These are phyloP conservation scores for Gibbula magus DNA, from an alignment of 2,888 invertebrate genomes.

Conservation along the genomic window DNA sequence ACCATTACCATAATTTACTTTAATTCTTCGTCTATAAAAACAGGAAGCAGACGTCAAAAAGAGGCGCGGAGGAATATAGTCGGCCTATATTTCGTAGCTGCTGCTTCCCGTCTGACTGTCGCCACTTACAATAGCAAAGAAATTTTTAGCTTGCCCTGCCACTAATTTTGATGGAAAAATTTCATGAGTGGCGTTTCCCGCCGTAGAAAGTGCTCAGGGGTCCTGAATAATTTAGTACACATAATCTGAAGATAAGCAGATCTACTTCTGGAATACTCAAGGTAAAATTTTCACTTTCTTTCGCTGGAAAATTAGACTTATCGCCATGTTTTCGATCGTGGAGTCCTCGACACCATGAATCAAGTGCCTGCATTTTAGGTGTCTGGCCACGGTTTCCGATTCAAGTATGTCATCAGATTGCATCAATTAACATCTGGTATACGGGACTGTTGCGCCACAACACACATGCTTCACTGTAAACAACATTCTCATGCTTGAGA, in stretches of 20 bases:
- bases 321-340: constrained; percentile 25
- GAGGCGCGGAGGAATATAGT: constrained; percentile 33
- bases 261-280: constrained; percentile 7
- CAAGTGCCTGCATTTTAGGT: too few species aligned
- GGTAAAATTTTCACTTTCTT: constrained; percentile 38
- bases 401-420: too few species aligned
- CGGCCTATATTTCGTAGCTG: constrained; percentile 46
- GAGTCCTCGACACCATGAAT: background rate
- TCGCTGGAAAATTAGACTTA: background rate
- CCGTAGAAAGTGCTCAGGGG: constrained; percentile 21
- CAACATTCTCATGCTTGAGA: too few species aligned
- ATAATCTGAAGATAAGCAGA: constrained; percentile 13
- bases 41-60: constrained; percentile 23
- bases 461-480: too few species aligned
- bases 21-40: background rate
- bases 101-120: constrained; percentile 70
- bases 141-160: constrained; percentile 40
- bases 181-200: constrained; percentile 36
- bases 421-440: too few species aligned
- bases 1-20: background rate
- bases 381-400: too few species aligned
- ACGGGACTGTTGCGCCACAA: too few species aligned
- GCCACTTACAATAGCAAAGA: constrained; percentile 65
- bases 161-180: constrained; percentile 38
- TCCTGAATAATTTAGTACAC: constrained; percentile 5